These are phyloP conservation scores for Sapajus apella DNA, from an alignment of 2,113 vertebrate species.

Conservation along the genomic window DNA sequence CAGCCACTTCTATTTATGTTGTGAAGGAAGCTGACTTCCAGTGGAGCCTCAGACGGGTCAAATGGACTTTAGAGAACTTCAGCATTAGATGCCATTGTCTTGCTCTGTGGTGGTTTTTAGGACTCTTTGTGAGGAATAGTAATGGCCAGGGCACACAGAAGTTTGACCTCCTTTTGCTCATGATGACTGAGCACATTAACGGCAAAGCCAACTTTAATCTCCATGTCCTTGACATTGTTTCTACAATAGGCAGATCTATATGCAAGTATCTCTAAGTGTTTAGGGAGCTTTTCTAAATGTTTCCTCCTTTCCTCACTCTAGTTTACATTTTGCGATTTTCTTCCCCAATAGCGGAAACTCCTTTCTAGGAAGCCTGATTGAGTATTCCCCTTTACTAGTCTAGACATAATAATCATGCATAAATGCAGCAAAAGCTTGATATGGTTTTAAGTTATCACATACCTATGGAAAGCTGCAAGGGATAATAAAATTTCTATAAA, in stretches of 20 bases:
- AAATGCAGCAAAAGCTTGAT: not conserved
- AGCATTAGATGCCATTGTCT: conserved; percentile 28
- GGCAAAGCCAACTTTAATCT: conserved; percentile 23
- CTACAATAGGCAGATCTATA: not conserved
- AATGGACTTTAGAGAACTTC: conserved; percentile 1
- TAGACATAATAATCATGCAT: not conserved
- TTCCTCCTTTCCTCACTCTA: not conserved
- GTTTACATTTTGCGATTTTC: not conserved
- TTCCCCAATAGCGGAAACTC: not conserved
- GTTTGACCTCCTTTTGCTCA: conserved; percentile 46
- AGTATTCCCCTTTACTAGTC: not conserved
- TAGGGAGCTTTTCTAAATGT: not conserved
- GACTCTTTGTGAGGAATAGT: conserved; percentile 35
- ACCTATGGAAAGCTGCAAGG: not conserved
- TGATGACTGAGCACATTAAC: conserved; percentile 29
- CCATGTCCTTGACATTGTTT: conserved; percentile 27
- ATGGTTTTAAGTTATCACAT: not conserved
- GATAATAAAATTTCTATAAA: not conserved
- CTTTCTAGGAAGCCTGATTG: not conserved
- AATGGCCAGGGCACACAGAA: conserved; percentile 32
- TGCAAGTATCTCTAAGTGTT: not conserved
- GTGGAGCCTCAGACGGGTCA: not conserved
- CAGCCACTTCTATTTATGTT: conserved; percentile 3
- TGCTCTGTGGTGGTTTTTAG: conserved; percentile 44
- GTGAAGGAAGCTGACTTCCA: conserved; percentile 26